Conservation (phyloP, 37 sponge, comb jelly and placozoan species). For the Amphimedon queenslandica region DNA sequence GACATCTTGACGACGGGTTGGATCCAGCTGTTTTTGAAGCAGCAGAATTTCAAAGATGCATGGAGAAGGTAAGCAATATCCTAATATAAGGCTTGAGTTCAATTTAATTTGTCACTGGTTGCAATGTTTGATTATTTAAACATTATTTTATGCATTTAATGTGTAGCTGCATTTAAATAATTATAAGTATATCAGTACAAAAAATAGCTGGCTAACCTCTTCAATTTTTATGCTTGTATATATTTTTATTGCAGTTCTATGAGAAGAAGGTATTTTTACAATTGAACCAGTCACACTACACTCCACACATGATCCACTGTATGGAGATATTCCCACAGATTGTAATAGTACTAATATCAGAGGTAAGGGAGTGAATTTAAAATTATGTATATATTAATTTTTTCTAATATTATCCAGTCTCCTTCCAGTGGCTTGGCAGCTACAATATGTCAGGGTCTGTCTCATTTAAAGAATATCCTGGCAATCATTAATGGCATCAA, state of each 20-base stretch:
- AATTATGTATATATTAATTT: neutral
- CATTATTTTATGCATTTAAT: too few species aligned
- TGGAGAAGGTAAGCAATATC: too few species aligned
- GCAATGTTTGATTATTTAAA: too few species aligned
- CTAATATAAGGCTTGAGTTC: too few species aligned
- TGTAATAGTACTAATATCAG: constrained; percentile 46
- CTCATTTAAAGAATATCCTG: constrained; percentile 1
- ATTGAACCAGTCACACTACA: constrained; percentile 9
- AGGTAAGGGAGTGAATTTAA: constrained; percentile 20
- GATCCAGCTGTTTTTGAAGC: too few species aligned
- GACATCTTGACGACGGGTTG: too few species aligned
- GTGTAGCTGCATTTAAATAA: too few species aligned
- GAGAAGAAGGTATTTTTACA: constrained; percentile 65
- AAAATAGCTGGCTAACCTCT: too few species aligned
- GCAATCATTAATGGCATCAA: neutral
- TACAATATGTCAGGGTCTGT: constrained; percentile 24
- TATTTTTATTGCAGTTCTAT: constrained; percentile 26
- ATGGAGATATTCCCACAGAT: constrained; percentile 60
- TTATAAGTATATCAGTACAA: too few species aligned
- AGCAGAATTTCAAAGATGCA: too few species aligned
- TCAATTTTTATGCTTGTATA: too few species aligned
- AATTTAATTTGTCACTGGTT: too few species aligned
- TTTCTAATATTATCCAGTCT: neutral
- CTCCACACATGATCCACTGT: constrained; percentile 58
- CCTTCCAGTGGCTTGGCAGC: constrained; percentile 7